Evolutionary conservation across 2,113 vertebrate genomes (phyloP), one percentile per base, ranked within the genome.

Genomic region (Stegastes partitus): DNA sequence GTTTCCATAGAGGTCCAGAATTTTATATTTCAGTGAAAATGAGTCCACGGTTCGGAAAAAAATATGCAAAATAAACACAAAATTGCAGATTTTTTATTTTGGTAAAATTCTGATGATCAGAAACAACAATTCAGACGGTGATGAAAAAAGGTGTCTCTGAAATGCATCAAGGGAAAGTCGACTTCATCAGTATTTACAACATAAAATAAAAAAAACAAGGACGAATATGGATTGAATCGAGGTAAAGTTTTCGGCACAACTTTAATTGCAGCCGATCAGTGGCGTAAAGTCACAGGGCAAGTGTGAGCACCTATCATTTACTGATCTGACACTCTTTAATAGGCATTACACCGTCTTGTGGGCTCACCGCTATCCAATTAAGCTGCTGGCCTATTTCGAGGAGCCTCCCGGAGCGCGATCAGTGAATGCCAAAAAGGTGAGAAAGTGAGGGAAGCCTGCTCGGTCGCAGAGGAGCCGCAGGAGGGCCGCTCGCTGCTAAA

Each of bases 261-360:
- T 73, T 31, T 45, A 39, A 25, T 0, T 19, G 44, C 23, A 31
- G 8, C 19, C 12, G 1, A 37, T 79, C 26, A 56, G 11, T 26
- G 37, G 21, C 6, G 0, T 68, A 3, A 62, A 51, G 63, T 67
- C n/a, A 63, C 0, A 12, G 7, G 37, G 6, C 49, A 11, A 31
- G 18, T 1, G 2, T 58, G 19, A 58, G 45, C 21, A 15, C 14
- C 16, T 74, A 86, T 69, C 73, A 69, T 57, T 76, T 21, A 59
- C 50, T 65, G 44, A 84, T 81, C 74, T 54, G 68, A 61, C 18
- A 45, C 58, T 28, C 59, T 74, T 83, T 77, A 85, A 88, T 62
- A 58, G 79, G 74, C 50, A 83, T 78, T 83, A 77, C 51, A 25
- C 42, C n/a, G 23, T 75, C 54, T 58, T 78, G 28, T 61, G 28